Evolutionary conservation across 1,140 invertebrate species (phyloP), one percentile per base, ranked within the genome.

Genomic region (Calycopis cecrops): DNA sequence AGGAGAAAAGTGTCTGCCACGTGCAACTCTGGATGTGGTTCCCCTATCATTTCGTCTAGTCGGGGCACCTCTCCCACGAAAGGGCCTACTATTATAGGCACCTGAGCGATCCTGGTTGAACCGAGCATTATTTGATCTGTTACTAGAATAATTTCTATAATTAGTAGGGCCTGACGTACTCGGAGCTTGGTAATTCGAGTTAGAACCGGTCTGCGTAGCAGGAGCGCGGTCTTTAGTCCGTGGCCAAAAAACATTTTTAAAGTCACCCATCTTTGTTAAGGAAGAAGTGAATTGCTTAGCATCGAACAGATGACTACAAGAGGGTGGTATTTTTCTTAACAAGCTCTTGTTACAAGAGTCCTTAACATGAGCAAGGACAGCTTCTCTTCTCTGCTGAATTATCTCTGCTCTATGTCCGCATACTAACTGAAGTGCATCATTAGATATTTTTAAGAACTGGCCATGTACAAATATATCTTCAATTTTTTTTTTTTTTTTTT

Each of bases 281-380:
- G 14, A 11, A 9, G 54, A 17, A 11, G 54, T 11, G 9, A 49
- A 37, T 28, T 35, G 3, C 4, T 38, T 34, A 4, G 18, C 35
- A 34, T 55, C 14, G 21, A 55, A 55, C 0, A 55, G 9, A 37
- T 48, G 11, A 35, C 48, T 34, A 9, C 16, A 21, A 7, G 54
- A 48, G 11, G 54, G 54, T 21, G 33, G 54, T 3, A 55, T 55
- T 40, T 55, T 55, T 16, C 54, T 33, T 47, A 49, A 48, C 21
- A 11, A 9, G 6, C 18, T 16, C 10, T n/a, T 55, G 3, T 48
- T 4, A 28, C 17, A 55, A 7, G 44, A 9, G 28, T 55, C 44
- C 12, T 38, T 48, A 9, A 55, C 44, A 11, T 17, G 48, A 35
- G 28, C 18, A 9, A 55, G 17, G 10, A 48, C 16, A 17, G 17